These are phyloP conservation scores for Oryzias dopingdopingensis DNA, from an alignment of 2,797 vertebrate species.

Conservation along the genomic window DNA sequence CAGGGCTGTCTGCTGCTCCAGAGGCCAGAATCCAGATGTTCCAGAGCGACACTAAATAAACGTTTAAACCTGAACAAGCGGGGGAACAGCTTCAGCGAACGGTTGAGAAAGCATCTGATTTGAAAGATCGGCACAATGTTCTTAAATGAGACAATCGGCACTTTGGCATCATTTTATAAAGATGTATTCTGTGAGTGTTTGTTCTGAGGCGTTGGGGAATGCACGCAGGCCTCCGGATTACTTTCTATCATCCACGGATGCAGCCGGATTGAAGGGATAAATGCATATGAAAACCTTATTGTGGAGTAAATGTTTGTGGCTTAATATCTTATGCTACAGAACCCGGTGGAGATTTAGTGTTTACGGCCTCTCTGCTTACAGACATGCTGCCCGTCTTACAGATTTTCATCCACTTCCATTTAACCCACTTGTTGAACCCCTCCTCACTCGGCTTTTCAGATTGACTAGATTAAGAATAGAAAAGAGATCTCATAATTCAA, in stretches of 20 bases:
- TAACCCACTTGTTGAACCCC: background rate
- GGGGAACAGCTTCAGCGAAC: fast-evolving
- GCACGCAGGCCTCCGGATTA: conserved; percentile 65
- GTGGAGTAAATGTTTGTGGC: conserved; percentile 47
- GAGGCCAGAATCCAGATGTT: conserved; percentile 76
- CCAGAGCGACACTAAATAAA: conserved; percentile 61
- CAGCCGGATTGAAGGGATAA: conserved; percentile 66
- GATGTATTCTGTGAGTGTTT: too few species aligned
- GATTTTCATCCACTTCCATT: conserved; percentile 1
- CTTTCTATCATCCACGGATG: conserved; percentile 57
- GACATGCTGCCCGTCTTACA: conserved; percentile 33
- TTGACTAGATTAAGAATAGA: too few species aligned
- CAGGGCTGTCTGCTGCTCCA: conserved; percentile 50
- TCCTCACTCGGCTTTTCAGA: too few species aligned
- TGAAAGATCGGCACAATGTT: conserved; percentile 24
- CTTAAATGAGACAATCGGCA: conserved; percentile 44
- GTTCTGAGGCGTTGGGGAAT: conserved; percentile 50
- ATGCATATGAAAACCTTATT: conserved; percentile 58
- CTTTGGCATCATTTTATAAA: conserved; percentile 1
- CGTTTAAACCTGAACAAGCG: conserved; percentile 47
- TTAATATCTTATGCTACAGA: conserved; percentile 49
- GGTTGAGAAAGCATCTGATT: conserved; percentile 12
- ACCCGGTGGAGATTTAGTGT: conserved; percentile 36
- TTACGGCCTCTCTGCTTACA: conserved; percentile 42
- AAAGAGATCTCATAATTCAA: too few species aligned